Evolutionary conservation across 2,797 vertebrate genomes (phyloP).

Genomic region (Dicrostonyx torquatus): DNA sequence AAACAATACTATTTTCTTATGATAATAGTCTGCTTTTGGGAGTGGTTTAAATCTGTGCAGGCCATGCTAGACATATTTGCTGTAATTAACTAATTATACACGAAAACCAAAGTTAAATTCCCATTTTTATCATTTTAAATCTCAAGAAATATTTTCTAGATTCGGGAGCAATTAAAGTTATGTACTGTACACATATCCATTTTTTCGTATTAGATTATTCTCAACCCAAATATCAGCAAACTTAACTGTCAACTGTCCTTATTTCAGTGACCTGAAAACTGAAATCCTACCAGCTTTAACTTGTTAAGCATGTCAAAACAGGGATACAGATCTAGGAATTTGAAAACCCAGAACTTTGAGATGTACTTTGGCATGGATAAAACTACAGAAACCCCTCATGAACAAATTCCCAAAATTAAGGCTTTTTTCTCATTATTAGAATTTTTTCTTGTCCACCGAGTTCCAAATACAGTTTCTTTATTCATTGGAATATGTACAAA

Average conservation of each 20-base stretch:
- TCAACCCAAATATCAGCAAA: neutral
- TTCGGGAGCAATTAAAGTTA: neutral
- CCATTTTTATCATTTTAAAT: neutral
- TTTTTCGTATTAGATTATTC: neutral
- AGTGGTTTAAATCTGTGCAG: neutral
- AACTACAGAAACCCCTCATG: neutral
- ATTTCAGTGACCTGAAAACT: constrained; percentile 44
- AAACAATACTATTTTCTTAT: neutral
- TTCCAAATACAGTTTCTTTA: constrained; percentile 46
- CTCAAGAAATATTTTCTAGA: neutral
- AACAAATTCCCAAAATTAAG: neutral
- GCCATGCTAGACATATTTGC: neutral
- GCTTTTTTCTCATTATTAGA: neutral
- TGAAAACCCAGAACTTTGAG: constrained; percentile 49
- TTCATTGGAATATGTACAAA: constrained; percentile 17
- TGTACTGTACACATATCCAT: neutral
- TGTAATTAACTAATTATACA: neutral
- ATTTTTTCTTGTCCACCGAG: neutral
- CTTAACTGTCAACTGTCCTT: constrained; percentile 7
- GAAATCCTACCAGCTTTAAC: constrained; percentile 6
- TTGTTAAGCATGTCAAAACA: constrained; percentile 27
- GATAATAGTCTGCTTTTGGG: neutral
- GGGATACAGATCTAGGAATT: constrained; percentile 23
- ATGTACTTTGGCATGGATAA: constrained; percentile 50
- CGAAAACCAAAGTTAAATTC: neutral